Evolutionary conservation across 2,888 invertebrate species (phyloP).

Genomic region (Clitarchus hookeri): DNA sequence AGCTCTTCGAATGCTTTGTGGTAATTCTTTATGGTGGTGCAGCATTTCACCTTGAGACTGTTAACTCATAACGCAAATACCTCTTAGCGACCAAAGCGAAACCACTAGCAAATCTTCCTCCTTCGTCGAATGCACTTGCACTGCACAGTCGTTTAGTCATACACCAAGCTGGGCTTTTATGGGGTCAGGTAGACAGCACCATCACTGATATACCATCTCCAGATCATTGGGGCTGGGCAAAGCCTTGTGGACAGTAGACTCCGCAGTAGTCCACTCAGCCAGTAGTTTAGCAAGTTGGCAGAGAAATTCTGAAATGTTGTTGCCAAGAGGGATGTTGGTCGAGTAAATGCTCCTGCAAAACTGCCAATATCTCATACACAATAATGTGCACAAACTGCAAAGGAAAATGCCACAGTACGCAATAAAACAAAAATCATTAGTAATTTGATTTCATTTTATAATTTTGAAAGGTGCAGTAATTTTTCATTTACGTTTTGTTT

Average conservation of each 20-base stretch:
- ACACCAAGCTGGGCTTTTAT: neutral
- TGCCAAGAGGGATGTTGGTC: neutral
- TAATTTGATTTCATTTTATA: too few species aligned
- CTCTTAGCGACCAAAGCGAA: neutral
- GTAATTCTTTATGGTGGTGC: neutral
- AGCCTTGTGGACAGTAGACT: neutral
- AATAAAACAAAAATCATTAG: neutral
- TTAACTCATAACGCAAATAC: neutral
- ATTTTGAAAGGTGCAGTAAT: too few species aligned
- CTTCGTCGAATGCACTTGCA: neutral
- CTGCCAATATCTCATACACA: neutral
- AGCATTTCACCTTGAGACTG: neutral
- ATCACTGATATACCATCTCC: neutral
- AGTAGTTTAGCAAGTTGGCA: neutral
- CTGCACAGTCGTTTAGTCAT: neutral
- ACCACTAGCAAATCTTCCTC: neutral
- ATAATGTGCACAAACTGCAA: neutral
- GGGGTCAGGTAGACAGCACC: neutral
- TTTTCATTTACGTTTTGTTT: too few species aligned
- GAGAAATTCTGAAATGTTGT: conserved; percentile 10
- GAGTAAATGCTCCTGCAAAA: neutral
- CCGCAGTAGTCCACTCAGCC: neutral
- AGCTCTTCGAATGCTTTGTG: neutral
- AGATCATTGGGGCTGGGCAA: neutral
- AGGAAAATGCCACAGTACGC: neutral